phyloP scores from a whole-genome alignment of 35 echinoderm and acorn worm species.

The Heliocidaris erythrogramma region DNA sequence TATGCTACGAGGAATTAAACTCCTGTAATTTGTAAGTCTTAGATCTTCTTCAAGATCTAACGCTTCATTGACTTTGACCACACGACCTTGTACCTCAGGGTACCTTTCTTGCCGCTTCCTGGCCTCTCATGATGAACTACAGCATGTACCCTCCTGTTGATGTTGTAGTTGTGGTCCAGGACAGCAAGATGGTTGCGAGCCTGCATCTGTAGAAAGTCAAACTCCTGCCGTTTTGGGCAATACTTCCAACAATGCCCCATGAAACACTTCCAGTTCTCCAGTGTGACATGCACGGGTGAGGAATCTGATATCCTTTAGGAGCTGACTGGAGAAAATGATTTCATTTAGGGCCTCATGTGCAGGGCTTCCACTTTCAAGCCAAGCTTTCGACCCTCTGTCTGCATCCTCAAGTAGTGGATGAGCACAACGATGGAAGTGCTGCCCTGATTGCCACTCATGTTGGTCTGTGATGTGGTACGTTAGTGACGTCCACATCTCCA shows the following conservation, averaged over 20 bases:
- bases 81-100: no score
- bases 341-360: conserved; percentile 41
- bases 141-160: no score
- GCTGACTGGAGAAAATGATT: conserved; percentile 6
- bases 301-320: conserved; percentile 49
- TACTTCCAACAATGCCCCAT: background rate
- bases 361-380: background rate
- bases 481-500: no score
- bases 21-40: no score
- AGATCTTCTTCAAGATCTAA: no score
- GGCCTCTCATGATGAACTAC: no score
- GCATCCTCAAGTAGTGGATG: background rate
- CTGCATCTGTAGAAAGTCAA: conserved; percentile 34
- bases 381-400: background rate
- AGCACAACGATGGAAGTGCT: conserved; percentile 38
- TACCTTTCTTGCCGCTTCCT: no score
- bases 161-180: conserved; percentile 40
- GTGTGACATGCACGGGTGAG: conserved; percentile 35
- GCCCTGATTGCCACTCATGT: background rate
- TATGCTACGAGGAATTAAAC: no score
- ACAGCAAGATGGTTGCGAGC: conserved; percentile 30
- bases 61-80: no score
- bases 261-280: conserved; percentile 41
- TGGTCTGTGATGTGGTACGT: background rate
- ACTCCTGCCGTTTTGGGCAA: conserved; percentile 43